Evolutionary conservation across 2,797 vertebrate species (phyloP).

Genomic region (Parauchenoglanis ngamensis): DNA sequence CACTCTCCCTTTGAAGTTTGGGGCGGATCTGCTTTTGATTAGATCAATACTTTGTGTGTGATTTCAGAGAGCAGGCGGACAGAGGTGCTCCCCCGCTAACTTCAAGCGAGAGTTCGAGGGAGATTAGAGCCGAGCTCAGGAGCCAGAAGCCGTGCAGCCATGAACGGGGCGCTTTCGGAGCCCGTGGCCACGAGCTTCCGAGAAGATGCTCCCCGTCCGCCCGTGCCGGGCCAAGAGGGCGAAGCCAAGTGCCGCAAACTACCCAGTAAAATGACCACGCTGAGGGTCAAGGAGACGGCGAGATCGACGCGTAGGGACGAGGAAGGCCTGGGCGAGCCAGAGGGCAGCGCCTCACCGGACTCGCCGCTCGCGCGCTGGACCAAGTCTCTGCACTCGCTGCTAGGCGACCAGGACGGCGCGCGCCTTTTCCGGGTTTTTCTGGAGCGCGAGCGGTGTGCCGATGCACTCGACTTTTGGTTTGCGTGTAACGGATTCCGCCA

Average conservation of each 20-base stretch:
- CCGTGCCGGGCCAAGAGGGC: constrained; percentile 96
- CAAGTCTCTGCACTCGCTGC: constrained; percentile 91
- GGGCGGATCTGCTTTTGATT: constrained; percentile 93
- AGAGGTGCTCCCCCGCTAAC: constrained; percentile 88
- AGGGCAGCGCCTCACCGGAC: constrained; percentile 93
- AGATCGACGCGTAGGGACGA: constrained; percentile 83
- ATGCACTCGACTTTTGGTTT: constrained; percentile 96
- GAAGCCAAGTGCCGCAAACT: constrained; percentile 81
- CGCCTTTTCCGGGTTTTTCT: constrained; percentile 93
- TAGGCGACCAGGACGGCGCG: constrained; percentile 95
- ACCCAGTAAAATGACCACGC: constrained; percentile 72
- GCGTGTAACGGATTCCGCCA: constrained; percentile 97
- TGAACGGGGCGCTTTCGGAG: constrained; percentile 89
- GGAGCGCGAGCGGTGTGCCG: constrained; percentile 92
- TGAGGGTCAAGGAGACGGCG: constrained; percentile 77
- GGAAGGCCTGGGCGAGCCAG: constrained; percentile 91
- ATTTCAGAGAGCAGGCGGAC: constrained; percentile 86
- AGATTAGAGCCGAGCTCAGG: constrained; percentile 75
- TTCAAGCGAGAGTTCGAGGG: constrained; percentile 79
- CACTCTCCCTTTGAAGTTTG: constrained; percentile 86
- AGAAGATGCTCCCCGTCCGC: constrained; percentile 95
- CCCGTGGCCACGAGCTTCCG: constrained; percentile 89
- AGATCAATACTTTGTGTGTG: constrained; percentile 83
- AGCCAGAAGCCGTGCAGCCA: constrained; percentile 74
- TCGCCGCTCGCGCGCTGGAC: constrained; percentile 92